Evolutionary conservation across 2,888 invertebrate species (phyloP), one percentile per base, ranked within the genome.

Genomic region (Dynastes grantii): DNA sequence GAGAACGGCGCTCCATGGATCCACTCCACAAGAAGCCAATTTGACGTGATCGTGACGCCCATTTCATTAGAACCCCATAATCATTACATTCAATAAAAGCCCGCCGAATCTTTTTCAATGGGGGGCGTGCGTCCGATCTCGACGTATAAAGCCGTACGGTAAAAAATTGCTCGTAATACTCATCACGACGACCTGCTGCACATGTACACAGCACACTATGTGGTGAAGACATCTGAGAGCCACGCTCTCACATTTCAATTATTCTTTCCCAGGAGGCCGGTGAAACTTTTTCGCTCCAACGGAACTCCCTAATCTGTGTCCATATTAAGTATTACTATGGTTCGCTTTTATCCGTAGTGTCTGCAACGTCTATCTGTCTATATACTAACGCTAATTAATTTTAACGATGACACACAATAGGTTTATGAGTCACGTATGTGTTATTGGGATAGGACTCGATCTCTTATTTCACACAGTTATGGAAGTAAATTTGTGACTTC

Each of bases 241-340:
- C 61, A 75, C 79, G 77, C 81, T 80, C 83, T 84, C 84, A 83
- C 83, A 83, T 84, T 84, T 84, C 84, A 84, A 84, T 84, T 84
- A 84, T 83, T 81, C 79, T 76, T 79, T 83, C 83, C 82, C 81
- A 63, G 78, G 82, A 81, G 82, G 76, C 77, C 81, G 79, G 80
- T 81, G 81, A 80, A 84, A 83, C 82, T 84, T 84, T 83, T 84
- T 82, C 83, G 82, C 83, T 83, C 82, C 82, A 82, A 81, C 82
- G 40, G 45, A 81, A 81, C 81, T 81, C 82, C 82, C 82, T 78
- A 78, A 78, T 78, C 78, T 78, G 63, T 40, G 64, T 76, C 71
- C 76, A 65, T 76, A 80, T 80, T 76, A 78, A 70, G 79, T 65
- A 70, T 80, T 58, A 55, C 71, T 70, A 32, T 27, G 22, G 27